A percentile compares a stretch with the other conserved stretches of the same genome.
These are phyloP conservation scores for Heteractis magnifica DNA, from an alignment of 92 coral and sea anemone species.

Conservation along the genomic window DNA sequence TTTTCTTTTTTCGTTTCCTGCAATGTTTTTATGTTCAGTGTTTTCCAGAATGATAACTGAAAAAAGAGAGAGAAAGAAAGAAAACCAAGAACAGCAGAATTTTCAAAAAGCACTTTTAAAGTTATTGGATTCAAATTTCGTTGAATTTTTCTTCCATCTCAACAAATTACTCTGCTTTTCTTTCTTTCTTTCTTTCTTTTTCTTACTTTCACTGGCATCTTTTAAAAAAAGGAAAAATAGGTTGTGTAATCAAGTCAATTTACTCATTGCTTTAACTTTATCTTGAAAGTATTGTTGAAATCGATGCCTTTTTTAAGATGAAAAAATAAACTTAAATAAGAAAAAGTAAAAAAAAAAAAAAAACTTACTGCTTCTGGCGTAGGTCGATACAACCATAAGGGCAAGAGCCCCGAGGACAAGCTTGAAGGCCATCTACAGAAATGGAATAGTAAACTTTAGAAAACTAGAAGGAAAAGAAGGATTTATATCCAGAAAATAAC, in stretches of 20 bases:
- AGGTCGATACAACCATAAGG: slow-evolving; percentile 86
- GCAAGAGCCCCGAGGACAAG: slow-evolving; percentile 84
- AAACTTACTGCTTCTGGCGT: slow-evolving; percentile 92
- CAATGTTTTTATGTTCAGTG: no score
- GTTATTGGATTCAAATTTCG: no score
- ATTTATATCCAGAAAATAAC: not conserved
- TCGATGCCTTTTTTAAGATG: not conserved
- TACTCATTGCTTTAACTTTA: not conserved
- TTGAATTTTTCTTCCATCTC: no score
- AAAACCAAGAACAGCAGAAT: no score
- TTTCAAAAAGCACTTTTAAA: no score
- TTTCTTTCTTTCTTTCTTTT: not conserved
- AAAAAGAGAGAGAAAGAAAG: no score
- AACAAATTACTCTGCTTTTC: not conserved
- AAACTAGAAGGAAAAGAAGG: not conserved
- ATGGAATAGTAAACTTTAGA: not conserved
- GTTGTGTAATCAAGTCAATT: not conserved
- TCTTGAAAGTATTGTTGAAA: not conserved
- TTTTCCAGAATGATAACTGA: no score
- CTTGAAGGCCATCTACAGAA: slow-evolving; percentile 91
- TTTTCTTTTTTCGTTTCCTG: no score
- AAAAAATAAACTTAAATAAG: not conserved
- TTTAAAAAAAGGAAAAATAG: not conserved
- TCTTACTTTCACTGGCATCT: not conserved
- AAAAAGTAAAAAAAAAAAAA: not conserved